Evolutionary conservation across 2,113 vertebrate genomes (phyloP), one percentile per base, ranked within the genome.

Genomic region (Argyrosomus japonicus): DNA sequence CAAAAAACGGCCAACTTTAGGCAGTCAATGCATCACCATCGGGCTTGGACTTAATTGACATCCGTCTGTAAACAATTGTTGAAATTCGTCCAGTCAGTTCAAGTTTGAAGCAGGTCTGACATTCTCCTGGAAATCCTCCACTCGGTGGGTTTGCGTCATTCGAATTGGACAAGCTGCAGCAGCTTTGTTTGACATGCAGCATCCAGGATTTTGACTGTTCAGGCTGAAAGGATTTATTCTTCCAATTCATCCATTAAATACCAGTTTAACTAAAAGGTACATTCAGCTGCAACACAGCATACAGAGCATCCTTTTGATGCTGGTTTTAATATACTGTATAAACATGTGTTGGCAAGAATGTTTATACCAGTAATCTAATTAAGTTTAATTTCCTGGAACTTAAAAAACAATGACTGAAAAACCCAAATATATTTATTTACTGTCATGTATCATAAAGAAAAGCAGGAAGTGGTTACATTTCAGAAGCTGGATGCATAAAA

Each of bases 101-200:
- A 69, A 43, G 65, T 79, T 68, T 77, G 70, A 58, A 81, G 73
- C 12, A n/a, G 57, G 25, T 79, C 61, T 75, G 79, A 76, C 47
- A 65, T 87, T 63, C 57, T 72, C 63, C 81, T 87, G 84, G 58
- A 90, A 85, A 81, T 74, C 54, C 23, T 88, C 68, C 71, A 57
- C 68, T 87, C 51, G 12, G 61, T 32, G 13, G 36, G 77, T 83
- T 80, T 82, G 77, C 60, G 19, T 90, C 77, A 81, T 77, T 81
- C n/a, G 29, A 63, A 62, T 79, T 67, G 69, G 79, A 87, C 56
- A 29, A 85, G 74, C 73, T 79, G 73, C 67, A 69, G 73, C 57
- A 70, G 76, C 57, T 85, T 85, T 77, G 68, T 86, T 56, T 75
- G 68, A 85, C 71, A 81, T 1, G 10, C 77, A 68, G 71, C 27